These are phyloP conservation scores for Pararge aegeria DNA, from an alignment of 1,140 invertebrate genomes.

Conservation along the genomic window DNA sequence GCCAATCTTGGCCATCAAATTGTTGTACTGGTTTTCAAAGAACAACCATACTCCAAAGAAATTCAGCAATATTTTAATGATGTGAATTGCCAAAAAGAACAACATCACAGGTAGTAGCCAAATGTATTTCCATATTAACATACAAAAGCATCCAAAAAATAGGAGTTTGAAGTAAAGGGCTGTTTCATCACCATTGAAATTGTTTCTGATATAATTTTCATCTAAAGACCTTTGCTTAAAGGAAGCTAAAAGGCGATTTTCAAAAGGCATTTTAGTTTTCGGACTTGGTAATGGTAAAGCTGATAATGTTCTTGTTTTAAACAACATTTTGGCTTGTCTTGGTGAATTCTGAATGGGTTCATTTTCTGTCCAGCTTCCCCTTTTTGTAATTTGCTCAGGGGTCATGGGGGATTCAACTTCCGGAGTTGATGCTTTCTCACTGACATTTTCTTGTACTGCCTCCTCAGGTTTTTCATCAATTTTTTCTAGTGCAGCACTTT, in stretches of 20 bases:
- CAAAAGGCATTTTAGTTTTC: conserved; percentile 58
- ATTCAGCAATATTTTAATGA: conserved; percentile 62
- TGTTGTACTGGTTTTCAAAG: conserved; percentile 68
- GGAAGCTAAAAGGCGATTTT: conserved; percentile 62
- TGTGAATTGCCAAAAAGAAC: conserved; percentile 70
- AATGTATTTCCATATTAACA: conserved; percentile 77
- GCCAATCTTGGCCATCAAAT: conserved; percentile 53
- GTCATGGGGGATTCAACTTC: conserved; percentile 58
- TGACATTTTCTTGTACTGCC: conserved; percentile 43
- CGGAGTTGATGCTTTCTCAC: conserved; percentile 57
- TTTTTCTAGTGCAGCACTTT: conserved; percentile 25
- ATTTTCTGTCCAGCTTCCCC: conserved; percentile 53
- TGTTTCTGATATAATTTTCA: conserved; percentile 67
- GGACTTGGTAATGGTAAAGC: conserved; percentile 63
- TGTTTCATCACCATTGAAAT: conserved; percentile 71
- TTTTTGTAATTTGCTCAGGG: conserved; percentile 48
- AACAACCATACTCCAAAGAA: conserved; percentile 77
- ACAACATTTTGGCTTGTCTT: conserved; percentile 63
- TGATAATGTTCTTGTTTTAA: conserved; percentile 73
- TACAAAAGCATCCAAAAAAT: conserved; percentile 72
- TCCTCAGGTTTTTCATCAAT: conserved; percentile 41
- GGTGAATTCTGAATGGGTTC: conserved; percentile 55
- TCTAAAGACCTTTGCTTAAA: conserved; percentile 70
- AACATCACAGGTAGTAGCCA: conserved; percentile 73
- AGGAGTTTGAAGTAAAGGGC: conserved; percentile 73